Conservation (phyloP, 2,113 vertebrate species). For the Catharus minimus region DNA sequence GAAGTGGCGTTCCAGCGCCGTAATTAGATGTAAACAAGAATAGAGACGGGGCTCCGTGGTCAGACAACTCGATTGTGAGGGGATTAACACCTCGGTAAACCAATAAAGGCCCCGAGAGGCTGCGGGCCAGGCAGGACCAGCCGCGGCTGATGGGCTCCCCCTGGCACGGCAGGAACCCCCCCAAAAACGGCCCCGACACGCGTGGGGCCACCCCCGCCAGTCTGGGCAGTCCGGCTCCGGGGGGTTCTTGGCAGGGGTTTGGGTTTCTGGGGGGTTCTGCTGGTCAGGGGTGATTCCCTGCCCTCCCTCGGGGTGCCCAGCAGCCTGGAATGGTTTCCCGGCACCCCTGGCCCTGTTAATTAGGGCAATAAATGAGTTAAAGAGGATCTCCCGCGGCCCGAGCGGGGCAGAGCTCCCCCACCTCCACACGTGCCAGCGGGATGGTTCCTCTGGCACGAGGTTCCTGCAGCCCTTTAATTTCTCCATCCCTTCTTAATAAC, state of each 20-base stretch:
- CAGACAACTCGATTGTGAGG: slow-evolving; percentile 69
- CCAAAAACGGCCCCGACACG: neutral
- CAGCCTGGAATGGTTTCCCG: neutral
- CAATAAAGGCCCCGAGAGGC: slow-evolving; percentile 67
- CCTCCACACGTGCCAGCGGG: neutral
- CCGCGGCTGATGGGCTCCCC: neutral
- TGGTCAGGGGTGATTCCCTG: accelerated
- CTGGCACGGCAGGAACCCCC: neutral
- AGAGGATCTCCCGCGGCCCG: neutral
- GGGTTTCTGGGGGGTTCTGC: neutral
- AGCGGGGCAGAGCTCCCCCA: neutral
- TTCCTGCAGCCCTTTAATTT: neutral
- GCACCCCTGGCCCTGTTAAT: neutral
- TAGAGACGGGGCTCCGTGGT: slow-evolving; percentile 59
- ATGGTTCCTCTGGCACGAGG: neutral
- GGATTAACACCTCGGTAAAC: slow-evolving; percentile 82
- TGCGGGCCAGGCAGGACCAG: slow-evolving; percentile 12
- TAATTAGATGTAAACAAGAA: slow-evolving; percentile 84
- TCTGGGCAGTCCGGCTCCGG: neutral
- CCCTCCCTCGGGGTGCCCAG: neutral
- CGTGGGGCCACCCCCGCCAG: neutral
- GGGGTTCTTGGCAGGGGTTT: neutral
- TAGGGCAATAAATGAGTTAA: neutral
- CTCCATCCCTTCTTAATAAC: neutral
- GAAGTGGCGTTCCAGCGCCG: slow-evolving; percentile 72